phyloP scores from a whole-genome alignment of 2,888 invertebrate genomes.

The Leucophenga montana region DNA sequence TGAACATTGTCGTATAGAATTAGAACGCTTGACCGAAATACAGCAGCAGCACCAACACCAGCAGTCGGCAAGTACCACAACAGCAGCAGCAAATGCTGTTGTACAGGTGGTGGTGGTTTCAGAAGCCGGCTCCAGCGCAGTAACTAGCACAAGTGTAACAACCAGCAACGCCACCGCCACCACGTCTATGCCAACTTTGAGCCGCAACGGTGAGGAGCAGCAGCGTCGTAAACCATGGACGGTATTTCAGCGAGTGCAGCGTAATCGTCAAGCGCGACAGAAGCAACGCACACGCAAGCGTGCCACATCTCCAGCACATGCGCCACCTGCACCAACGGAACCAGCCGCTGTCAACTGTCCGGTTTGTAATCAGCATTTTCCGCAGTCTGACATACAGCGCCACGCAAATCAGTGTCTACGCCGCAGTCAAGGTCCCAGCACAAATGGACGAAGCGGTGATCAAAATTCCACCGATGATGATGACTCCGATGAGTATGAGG shows the following conservation, averaged over 20 bases:
- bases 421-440: conserved; percentile 43
- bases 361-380: conserved; percentile 83
- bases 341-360: conserved; percentile 80
- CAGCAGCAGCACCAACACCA: conserved; percentile 48
- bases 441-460: conserved; percentile 56
- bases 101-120: conserved; percentile 16
- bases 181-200: too few species aligned
- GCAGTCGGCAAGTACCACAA: conserved; percentile 21
- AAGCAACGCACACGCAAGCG: conserved; percentile 79
- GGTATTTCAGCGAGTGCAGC: conserved; percentile 83
- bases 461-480: conserved; percentile 78
- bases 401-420: conserved; percentile 82
- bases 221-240: conserved; percentile 76
- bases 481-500: conserved; percentile 81
- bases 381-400: conserved; percentile 82
- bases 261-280: conserved; percentile 80
- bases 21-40: conserved; percentile 77
- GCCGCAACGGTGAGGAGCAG: conserved; percentile 23
- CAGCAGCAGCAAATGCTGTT: not conserved
- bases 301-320: conserved; percentile 44
- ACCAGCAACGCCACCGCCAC: not conserved
- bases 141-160: too few species aligned
- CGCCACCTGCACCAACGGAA: conserved; percentile 30
- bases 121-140: not conserved
- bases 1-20: conserved; percentile 85